Percentiles rank a stretch among this genome's conserved stretches.
These are phyloP conservation scores for Cactoblastis cactorum DNA, from an alignment of 2,888 invertebrate genomes.

Conservation along the genomic window DNA sequence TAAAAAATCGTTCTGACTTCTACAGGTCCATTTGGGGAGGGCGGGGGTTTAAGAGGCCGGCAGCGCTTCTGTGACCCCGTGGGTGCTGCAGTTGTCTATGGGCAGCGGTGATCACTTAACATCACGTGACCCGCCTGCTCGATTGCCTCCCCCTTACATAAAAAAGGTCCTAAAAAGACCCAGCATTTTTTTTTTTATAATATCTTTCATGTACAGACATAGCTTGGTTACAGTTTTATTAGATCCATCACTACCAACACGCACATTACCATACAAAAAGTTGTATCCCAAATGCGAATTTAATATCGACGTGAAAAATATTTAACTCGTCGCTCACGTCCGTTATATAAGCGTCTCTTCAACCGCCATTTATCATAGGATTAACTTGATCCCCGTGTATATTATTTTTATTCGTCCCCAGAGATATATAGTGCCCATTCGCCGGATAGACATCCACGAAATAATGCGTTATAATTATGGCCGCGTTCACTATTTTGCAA, in stretches of 20 bases:
- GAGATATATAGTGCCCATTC: conserved; percentile 53
- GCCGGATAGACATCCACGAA: conserved; percentile 27
- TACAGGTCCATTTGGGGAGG: no score
- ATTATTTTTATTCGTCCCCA: conserved; percentile 61
- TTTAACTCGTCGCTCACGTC: neutral
- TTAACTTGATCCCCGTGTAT: conserved; percentile 59
- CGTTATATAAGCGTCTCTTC: conserved; percentile 23
- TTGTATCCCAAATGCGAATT: conserved; percentile 4
- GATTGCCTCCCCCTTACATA: no score
- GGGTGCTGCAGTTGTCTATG: no score
- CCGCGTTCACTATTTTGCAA: conserved; percentile 4
- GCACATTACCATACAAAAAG: neutral
- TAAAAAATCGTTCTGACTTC: no score
- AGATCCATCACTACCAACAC: neutral
- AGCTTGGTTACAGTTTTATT: no score
- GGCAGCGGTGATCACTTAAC: no score
- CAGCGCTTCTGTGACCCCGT: no score
- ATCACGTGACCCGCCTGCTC: no score
- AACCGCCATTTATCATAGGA: conserved; percentile 60
- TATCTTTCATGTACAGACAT: no score
- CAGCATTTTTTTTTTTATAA: no score
- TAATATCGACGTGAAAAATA: conserved; percentile 4
- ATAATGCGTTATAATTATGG: conserved; percentile 25
- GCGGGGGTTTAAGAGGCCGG: no score
- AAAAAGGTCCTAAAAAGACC: no score